Conservation (phyloP, 2,113 vertebrate species). For the Oreochromis niloticus region DNA sequence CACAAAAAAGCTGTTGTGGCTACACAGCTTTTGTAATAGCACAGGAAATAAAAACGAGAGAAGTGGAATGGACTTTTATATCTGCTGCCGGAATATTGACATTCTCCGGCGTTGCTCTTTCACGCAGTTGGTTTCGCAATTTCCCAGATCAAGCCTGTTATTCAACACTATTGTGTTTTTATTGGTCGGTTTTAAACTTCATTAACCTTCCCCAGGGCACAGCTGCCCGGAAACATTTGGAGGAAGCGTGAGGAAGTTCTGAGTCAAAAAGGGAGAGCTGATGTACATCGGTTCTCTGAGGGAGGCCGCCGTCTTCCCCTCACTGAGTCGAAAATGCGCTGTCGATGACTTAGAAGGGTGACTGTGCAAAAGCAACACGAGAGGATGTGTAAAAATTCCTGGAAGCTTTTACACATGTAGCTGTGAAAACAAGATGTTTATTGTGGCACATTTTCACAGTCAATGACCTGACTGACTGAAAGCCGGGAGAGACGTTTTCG, state of each 20-base stretch:
- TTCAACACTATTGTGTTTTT: not conserved
- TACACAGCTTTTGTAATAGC: not conserved
- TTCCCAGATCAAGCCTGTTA: constrained; percentile 6
- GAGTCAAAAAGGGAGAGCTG: constrained; percentile 45
- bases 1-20: not conserved
- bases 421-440: constrained; percentile 13
- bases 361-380: not conserved
- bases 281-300: not conserved
- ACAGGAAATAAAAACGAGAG: fast-evolving
- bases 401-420: not conserved
- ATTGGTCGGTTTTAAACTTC: not conserved
- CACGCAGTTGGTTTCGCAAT: not conserved
- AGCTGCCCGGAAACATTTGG: constrained; percentile 13
- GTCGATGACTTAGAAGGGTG: not conserved
- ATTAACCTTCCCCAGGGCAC: constrained; percentile 1
- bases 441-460: not conserved
- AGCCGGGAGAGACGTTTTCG: not conserved
- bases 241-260: constrained; percentile 35
- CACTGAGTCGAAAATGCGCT: not conserved
- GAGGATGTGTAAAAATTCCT: not conserved
- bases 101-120: not conserved
- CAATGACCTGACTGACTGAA: not conserved
- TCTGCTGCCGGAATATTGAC: constrained; percentile 18
- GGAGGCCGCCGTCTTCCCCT: not conserved
- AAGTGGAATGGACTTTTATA: fast-evolving